Percentiles rank a stretch among this genome's conserved stretches.
Conservation (phyloP, 2,797 vertebrate genomes). For the Artibeus lituratus region DNA sequence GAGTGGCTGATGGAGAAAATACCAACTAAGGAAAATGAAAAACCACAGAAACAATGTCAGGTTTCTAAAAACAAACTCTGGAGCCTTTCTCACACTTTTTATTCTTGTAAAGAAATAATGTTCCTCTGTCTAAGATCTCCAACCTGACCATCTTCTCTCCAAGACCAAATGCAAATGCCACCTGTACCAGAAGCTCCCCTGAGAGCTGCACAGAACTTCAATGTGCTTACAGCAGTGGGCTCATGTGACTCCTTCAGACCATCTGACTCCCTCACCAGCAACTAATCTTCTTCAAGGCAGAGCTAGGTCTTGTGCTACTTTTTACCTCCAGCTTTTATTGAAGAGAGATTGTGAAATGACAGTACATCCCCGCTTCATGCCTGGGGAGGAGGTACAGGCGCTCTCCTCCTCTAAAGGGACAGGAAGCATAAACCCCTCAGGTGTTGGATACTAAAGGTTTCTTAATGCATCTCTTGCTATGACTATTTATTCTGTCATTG, state of each 20-base stretch:
- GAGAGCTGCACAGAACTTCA: not conserved
- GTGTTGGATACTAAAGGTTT: not conserved
- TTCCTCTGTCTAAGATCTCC: not conserved
- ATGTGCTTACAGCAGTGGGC: not conserved
- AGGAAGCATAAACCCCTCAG: not conserved
- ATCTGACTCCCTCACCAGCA: not conserved
- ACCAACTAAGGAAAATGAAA: not conserved
- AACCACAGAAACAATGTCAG: not conserved
- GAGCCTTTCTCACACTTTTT: not conserved
- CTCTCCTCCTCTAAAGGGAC: not conserved
- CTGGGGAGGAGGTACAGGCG: fast-evolving
- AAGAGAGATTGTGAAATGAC: not conserved
- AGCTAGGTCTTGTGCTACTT: not conserved
- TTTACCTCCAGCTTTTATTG: not conserved
- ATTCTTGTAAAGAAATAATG: not conserved
- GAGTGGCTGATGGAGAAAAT: not conserved
- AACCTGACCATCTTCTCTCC: not conserved
- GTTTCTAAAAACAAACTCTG: not conserved
- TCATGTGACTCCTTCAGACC: no score
- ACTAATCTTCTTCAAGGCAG: not conserved
- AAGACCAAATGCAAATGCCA: not conserved
- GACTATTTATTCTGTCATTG: not conserved
- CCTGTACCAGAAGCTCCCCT: not conserved
- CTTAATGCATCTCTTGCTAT: not conserved
- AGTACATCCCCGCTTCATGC: not conserved